These are phyloP conservation scores for Pithys albifrons DNA, from an alignment of 2,113 vertebrate genomes.

Conservation along the genomic window DNA sequence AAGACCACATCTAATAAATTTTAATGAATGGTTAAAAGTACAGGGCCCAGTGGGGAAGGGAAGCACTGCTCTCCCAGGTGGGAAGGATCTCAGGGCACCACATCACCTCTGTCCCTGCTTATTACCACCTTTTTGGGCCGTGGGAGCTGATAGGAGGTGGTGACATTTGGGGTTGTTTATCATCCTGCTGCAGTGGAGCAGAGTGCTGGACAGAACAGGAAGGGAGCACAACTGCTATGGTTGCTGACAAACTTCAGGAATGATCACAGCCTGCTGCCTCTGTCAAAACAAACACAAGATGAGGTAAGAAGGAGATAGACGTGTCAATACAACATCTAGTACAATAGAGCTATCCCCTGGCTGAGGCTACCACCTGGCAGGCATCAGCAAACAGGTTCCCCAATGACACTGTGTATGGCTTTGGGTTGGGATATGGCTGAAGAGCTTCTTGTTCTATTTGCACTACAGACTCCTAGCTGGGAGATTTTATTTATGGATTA, in stretches of 20 bases:
- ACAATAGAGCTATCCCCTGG: neutral
- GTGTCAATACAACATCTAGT: neutral
- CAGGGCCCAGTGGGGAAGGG: neutral
- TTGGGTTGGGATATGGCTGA: neutral
- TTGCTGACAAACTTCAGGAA: neutral
- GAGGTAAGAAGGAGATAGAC: neutral
- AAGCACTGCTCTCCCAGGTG: neutral
- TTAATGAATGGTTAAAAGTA: conserved; percentile 25
- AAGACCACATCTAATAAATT: neutral
- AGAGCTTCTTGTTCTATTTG: neutral
- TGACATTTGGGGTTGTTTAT: neutral
- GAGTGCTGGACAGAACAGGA: neutral
- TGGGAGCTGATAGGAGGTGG: neutral
- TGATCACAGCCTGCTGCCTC: neutral
- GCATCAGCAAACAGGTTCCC: neutral
- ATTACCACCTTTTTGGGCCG: neutral
- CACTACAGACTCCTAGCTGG: neutral
- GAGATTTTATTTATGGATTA: neutral
- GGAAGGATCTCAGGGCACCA: neutral
- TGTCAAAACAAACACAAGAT: conserved; percentile 51
- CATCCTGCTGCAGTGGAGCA: neutral
- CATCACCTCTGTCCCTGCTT: neutral
- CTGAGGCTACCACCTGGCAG: neutral
- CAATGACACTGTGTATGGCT: neutral
- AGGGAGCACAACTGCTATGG: neutral